Evolutionary conservation across 2,888 invertebrate species (phyloP), one percentile per base, ranked within the genome.

Genomic region (Sarcophaga rosellei): DNA sequence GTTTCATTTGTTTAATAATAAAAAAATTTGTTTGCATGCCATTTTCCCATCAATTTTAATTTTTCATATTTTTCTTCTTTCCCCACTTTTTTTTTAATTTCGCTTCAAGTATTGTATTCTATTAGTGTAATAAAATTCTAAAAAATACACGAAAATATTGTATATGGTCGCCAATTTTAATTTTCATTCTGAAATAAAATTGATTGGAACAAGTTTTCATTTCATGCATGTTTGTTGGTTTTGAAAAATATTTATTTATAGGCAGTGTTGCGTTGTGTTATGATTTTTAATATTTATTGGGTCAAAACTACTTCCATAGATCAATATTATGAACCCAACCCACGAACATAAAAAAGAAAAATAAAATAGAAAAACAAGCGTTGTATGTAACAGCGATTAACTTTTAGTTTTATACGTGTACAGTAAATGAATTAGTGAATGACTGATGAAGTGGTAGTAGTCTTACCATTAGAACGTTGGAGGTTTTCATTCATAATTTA

Each of bases 271-370:
- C 35, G 8, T 66, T 66, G 4, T 63, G 63, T 68, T 73, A 57
- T 45, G 61, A 35, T 72, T 81, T 68, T 63, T n/a, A 21, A 74
- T 61, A 75, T 73, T 83, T 83, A 78, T 76, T 75, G 70, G 81
- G 78, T 84, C 84, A 75, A 74, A 84, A 81, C 84, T 78, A 72
- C 81, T 81, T 81, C 35, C 6, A 57, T 53, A 81, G 20, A 69
- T 63, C 59, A 69, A 69, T 77, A 70, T 45, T 59, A 47, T 65
- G 44, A 45, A 69, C 66, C 62, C 87, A 82, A 82, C 87, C 85
- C 82, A 87, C 87, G 81, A 81, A 68, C 62, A 63, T 15, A 63
- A 20, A 65, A 25, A 62, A 57, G 1, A 68, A 69, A 63, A 68
- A 68, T 11, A 61, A 25, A 35, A 70, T 65, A 44, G 15, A 23